Base-by-base conservation (phyloP, 2,797 vertebrate species). In the Sardinella longiceps region DNA sequence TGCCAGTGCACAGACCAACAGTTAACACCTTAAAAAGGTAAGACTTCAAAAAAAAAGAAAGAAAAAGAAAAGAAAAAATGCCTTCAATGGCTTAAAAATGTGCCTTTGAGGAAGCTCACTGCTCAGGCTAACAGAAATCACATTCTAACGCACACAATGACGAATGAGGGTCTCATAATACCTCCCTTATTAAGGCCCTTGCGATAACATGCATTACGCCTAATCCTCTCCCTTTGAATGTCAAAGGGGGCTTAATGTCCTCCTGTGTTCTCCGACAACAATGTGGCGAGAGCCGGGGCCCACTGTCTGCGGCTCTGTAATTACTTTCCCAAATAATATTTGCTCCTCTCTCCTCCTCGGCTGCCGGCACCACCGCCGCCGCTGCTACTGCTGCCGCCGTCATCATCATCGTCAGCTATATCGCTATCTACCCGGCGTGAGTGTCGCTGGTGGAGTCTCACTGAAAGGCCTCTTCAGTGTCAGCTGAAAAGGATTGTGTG, bases 391-490 rank as follows among this genome's bases (percentile, higher is more conserved):
- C 46, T 12, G 46, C 2, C 46, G 7, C 46, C 28, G 60, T 14
- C 51, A 23, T 6, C 51, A 23, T 6, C 30, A 15, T 5, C 28
- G 28, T 37, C 63, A 37, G 63, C 63, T 15, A 30, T 70, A 70
- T 70, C 63, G 1, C 63, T 33, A 30, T 12, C 28, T 18, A 14
- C 12, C 30, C 11, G 28, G 28, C 11, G 12, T 33, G 12, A 70
- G 30, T 30, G 7, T 4, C 12, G 14, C 12, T 18, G 30, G 12
- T 15, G 30, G 30, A 5, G 12, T 5, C 14, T 33, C 63, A 5
- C 63, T 70, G 63, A 70, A 70, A 70, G 30, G 63, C 63, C 63
- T 70, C 63, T 70, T 37, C 63, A 70, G 63, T 70, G 63, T 70
- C 63, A 70, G 63, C 63, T 70, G 63, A 70, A 70, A 70, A 33